These are phyloP conservation scores for Leptobrachium leishanense DNA, from an alignment of 2,113 vertebrate genomes.

Conservation along the genomic window DNA sequence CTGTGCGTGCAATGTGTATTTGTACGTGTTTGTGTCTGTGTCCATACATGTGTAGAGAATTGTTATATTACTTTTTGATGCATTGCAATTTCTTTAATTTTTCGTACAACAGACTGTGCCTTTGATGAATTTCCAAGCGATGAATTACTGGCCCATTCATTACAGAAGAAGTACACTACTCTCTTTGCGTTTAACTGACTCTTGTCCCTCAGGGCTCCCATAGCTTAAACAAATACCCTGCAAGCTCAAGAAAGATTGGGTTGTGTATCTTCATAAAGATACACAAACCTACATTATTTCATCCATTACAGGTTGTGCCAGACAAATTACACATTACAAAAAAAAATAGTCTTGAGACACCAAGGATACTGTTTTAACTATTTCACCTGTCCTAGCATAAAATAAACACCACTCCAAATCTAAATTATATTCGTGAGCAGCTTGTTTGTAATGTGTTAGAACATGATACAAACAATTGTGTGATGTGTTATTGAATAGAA, in stretches of 20 bases:
- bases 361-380: not conserved
- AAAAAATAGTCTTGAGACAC: not conserved
- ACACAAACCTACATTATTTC: not conserved
- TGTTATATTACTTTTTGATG: no score
- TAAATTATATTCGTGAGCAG: no score
- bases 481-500: no score
- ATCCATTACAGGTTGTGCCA: constrained; percentile 2
- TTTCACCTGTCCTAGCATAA: no score
- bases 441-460: no score
- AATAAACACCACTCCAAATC: no score
- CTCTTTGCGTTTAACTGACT: constrained; percentile 20
- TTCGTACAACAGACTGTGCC: not conserved
- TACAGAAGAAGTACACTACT: not conserved
- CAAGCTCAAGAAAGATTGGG: not conserved
- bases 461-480: no score
- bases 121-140: constrained; percentile 4
- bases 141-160: not conserved
- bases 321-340: not conserved
- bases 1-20: no score
- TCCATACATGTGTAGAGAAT: no score
- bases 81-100: not conserved
- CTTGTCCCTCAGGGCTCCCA: constrained; percentile 10
- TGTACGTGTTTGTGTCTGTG: no score
- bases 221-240: constrained; percentile 9
- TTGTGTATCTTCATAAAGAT: constrained; percentile 1